Conservation (phyloP, 2,888 invertebrate genomes). For the Melikaiella ostensackeni region DNA sequence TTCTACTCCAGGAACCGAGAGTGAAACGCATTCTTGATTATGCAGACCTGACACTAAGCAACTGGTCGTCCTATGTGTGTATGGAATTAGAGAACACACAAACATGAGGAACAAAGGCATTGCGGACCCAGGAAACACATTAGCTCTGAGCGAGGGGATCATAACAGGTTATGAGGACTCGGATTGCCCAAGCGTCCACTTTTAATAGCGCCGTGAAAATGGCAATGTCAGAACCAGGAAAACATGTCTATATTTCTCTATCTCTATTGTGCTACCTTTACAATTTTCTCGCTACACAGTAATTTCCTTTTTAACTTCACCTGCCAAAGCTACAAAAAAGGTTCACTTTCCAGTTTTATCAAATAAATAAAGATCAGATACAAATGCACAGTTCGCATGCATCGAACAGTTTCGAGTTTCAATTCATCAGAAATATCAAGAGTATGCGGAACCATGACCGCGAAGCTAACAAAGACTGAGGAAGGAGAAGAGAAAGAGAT, state of each 20-base stretch:
- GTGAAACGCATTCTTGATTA: slow-evolving; percentile 56
- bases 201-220: slow-evolving; percentile 71
- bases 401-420: slow-evolving; percentile 18
- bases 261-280: slow-evolving; percentile 26
- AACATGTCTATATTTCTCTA: slow-evolving; percentile 46
- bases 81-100: slow-evolving; percentile 44
- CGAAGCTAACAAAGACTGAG: slow-evolving; percentile 49
- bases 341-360: background rate
- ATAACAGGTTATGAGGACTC: slow-evolving; percentile 66
- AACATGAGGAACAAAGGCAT: slow-evolving; percentile 67
- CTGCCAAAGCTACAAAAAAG: slow-evolving; percentile 8
- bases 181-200: slow-evolving; percentile 62
- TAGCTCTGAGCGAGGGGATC: slow-evolving; percentile 63
- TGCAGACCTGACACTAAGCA: slow-evolving; percentile 56
- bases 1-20: slow-evolving; percentile 2
- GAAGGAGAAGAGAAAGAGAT: slow-evolving; percentile 51
- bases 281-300: slow-evolving; percentile 47
- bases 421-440: slow-evolving; percentile 52
- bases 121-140: slow-evolving; percentile 67
- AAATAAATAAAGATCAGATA: background rate
- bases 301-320: slow-evolving; percentile 51
- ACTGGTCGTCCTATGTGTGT: slow-evolving; percentile 40
- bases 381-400: background rate
- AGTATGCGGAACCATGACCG: slow-evolving; percentile 49
- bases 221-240: slow-evolving; percentile 54